These are phyloP conservation scores for Byasa hedistus DNA, from an alignment of 2,888 invertebrate species.

Conservation along the genomic window DNA sequence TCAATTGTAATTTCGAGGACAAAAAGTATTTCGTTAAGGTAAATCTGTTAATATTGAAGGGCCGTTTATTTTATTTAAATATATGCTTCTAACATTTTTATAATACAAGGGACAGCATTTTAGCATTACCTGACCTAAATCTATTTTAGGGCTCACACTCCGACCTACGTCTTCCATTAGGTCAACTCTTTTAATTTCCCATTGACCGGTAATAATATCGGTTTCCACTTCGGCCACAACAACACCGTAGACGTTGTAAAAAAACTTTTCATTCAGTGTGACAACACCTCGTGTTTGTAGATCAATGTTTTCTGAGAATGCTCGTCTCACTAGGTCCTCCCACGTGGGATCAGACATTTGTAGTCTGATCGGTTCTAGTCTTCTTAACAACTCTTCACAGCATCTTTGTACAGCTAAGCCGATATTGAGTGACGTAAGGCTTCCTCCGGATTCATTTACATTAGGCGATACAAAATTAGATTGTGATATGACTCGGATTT, in stretches of 20 bases:
- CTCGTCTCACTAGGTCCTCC: conserved; percentile 69
- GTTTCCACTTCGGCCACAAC: conserved; percentile 83
- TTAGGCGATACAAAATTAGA: conserved; percentile 83
- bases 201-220: conserved; percentile 85
- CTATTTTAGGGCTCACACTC: conserved; percentile 82
- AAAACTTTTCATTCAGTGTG: conserved; percentile 35
- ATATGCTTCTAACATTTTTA: too few species aligned
- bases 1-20: too few species aligned
- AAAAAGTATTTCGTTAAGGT: too few species aligned
- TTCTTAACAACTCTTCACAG: conserved; percentile 64
- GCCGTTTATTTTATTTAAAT: too few species aligned
- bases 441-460: conserved; percentile 82
- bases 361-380: conserved; percentile 62
- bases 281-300: conserved; percentile 47
- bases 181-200: conserved; percentile 79
- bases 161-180: conserved; percentile 82
- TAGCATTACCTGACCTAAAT: conserved; percentile 79
- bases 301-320: conserved; percentile 45
- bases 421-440: conserved; percentile 82
- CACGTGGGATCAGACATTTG: conserved; percentile 63
- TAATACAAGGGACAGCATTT: background rate
- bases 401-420: conserved; percentile 73
- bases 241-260: conserved; percentile 72
- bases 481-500: conserved; percentile 83
- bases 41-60: too few species aligned